Conservation (phyloP, 2,797 vertebrate species). For the Scolopax rusticola region DNA sequence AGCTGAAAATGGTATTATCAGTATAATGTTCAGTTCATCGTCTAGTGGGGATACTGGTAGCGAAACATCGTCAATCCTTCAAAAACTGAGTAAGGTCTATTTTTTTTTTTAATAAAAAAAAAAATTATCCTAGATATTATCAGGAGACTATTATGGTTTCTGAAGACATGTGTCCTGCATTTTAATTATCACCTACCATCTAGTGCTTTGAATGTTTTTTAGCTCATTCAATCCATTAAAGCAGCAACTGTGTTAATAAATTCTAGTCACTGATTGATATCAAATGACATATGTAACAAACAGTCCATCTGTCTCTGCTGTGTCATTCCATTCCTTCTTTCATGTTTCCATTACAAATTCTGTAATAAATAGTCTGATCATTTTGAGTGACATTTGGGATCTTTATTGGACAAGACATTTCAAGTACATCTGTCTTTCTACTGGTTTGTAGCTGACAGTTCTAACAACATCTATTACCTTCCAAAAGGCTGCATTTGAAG, state of each 20-base stretch:
- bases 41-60: neutral
- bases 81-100: neutral
- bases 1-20: neutral
- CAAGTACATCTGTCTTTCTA: constrained; percentile 52
- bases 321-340: neutral
- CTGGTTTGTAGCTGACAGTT: constrained; percentile 54
- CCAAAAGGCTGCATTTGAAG: constrained; percentile 17
- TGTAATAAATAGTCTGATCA: constrained; percentile 56
- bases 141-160: neutral
- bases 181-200: constrained; percentile 21
- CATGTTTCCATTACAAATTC: constrained; percentile 38
- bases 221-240: constrained; percentile 6
- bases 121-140: neutral
- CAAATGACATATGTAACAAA: constrained; percentile 40
- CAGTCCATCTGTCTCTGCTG: constrained; percentile 29
- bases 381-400: constrained; percentile 66
- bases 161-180: neutral
- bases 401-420: constrained; percentile 59
- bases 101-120: neutral
- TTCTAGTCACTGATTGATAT: constrained; percentile 30
- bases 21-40: neutral
- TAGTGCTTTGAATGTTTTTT: neutral
- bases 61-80: neutral
- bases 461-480: constrained; percentile 47
- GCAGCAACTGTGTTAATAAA: constrained; percentile 40